Conservation (phyloP, 92 coral and sea anemone species). For the Isaurus tuberculatus region DNA sequence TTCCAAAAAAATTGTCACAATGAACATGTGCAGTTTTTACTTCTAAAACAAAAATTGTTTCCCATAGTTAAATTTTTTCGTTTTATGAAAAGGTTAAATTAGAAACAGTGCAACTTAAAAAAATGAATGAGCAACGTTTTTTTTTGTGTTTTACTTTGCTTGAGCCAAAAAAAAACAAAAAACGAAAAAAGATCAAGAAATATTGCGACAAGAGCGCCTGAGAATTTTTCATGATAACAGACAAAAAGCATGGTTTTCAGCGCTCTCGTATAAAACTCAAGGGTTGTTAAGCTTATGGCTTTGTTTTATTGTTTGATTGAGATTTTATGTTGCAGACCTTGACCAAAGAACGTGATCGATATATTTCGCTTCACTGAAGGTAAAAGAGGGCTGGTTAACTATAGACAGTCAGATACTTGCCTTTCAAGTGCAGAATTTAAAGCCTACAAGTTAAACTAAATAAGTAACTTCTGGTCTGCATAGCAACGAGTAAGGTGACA, state of each 20-base stretch:
- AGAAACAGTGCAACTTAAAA: background rate
- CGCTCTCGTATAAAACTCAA: background rate
- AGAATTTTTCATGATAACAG: background rate
- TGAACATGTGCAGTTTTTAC: background rate
- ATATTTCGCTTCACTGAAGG: conserved; percentile 17
- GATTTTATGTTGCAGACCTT: conserved; percentile 11
- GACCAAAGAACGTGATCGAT: conserved; percentile 31
- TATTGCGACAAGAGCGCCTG: background rate
- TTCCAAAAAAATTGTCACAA: background rate
- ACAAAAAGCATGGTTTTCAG: background rate
- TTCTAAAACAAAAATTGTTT: background rate
- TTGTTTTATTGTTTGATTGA: conserved; percentile 21
- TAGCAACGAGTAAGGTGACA: conserved; percentile 34
- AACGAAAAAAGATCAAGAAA: background rate
- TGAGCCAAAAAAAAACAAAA: background rate
- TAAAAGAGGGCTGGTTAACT: conserved; percentile 20
- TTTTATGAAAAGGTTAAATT: background rate
- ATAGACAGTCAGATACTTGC: background rate
- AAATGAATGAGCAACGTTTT: background rate
- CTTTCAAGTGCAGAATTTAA: background rate
- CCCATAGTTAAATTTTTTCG: background rate
- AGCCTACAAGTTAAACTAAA: background rate
- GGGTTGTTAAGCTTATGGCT: conserved; percentile 10
- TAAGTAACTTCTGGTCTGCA: conserved; percentile 13
- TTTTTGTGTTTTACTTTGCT: background rate